Evolutionary conservation across 2,888 invertebrate species (phyloP).

Genomic region (Phengaris alcon): DNA sequence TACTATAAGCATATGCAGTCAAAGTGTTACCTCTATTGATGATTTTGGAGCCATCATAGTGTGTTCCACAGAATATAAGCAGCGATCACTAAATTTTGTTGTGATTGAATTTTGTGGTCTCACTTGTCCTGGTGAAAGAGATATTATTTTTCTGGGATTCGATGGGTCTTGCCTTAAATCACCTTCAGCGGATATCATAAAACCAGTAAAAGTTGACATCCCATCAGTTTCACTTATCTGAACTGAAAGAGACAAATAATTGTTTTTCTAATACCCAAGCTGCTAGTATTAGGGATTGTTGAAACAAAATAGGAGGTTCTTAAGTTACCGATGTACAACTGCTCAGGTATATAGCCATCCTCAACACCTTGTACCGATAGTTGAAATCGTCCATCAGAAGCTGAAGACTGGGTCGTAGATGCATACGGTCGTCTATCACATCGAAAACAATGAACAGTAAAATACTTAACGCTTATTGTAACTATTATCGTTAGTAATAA

Average conservation of each 20-base stretch:
- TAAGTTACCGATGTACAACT: slow-evolving; percentile 59
- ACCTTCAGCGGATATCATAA: slow-evolving; percentile 70
- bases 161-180: slow-evolving; percentile 58
- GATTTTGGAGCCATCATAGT: slow-evolving; percentile 53
- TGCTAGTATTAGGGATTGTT: neutral
- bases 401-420: slow-evolving; percentile 54
- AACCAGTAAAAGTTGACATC: slow-evolving; percentile 57
- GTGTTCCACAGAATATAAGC: slow-evolving; percentile 65
- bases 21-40: slow-evolving; percentile 54
- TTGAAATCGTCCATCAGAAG: slow-evolving; percentile 63
- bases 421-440: slow-evolving; percentile 68
- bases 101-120: slow-evolving; percentile 50
- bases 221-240: slow-evolving; percentile 59
- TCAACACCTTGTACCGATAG: slow-evolving; percentile 51
- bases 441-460: slow-evolving; percentile 47
- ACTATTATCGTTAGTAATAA: neutral
- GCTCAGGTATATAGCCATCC: slow-evolving; percentile 63
- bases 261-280: neutral
- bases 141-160: slow-evolving; percentile 55
- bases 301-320: neutral
- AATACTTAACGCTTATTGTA: neutral
- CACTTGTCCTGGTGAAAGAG: slow-evolving; percentile 58
- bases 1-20: too few relatives aligned
- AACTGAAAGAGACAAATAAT: slow-evolving; percentile 47
- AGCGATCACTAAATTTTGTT: slow-evolving; percentile 64